phyloP scores from a whole-genome alignment of 2,888 invertebrate species.

The Agrochola litura region DNA sequence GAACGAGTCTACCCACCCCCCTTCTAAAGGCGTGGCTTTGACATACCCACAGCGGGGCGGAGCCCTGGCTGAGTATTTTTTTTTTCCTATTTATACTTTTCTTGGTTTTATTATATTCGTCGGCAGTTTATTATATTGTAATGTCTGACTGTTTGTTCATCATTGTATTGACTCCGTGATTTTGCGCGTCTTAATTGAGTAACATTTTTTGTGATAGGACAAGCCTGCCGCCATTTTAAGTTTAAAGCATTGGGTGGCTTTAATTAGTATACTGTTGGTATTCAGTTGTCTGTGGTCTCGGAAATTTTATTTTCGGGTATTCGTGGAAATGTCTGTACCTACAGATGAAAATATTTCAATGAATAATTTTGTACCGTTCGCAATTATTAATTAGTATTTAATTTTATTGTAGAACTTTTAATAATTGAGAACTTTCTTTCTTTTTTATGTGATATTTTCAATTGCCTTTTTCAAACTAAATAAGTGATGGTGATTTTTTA shows the following conservation, averaged over 20 bases:
- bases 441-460: not conserved
- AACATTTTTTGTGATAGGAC: constrained; percentile 66
- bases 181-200: constrained; percentile 80
- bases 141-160: constrained; percentile 83
- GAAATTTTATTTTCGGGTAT: constrained; percentile 41
- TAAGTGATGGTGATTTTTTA: not conserved
- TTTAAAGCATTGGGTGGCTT: constrained; percentile 55
- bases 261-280: constrained; percentile 56
- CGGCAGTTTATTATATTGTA: constrained; percentile 86
- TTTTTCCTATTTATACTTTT: constrained; percentile 81
- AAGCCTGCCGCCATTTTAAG: constrained; percentile 64
- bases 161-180: constrained; percentile 75
- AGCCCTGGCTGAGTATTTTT: constrained; percentile 65
- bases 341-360: constrained; percentile 8
- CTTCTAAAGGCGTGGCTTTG: constrained; percentile 78
- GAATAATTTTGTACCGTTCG: not conserved
- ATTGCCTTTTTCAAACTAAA: not conserved
- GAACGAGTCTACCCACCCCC: constrained; percentile 78
- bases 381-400: not conserved
- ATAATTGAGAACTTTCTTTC: not conserved
- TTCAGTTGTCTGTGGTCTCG: constrained; percentile 48
- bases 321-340: constrained; percentile 38
- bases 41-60: constrained; percentile 76
- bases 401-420: not conserved
- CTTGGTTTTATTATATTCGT: constrained; percentile 81